Base-by-base conservation (phyloP, 2,888 invertebrate genomes). In the Parapristionchus giblindavisi region DNA sequence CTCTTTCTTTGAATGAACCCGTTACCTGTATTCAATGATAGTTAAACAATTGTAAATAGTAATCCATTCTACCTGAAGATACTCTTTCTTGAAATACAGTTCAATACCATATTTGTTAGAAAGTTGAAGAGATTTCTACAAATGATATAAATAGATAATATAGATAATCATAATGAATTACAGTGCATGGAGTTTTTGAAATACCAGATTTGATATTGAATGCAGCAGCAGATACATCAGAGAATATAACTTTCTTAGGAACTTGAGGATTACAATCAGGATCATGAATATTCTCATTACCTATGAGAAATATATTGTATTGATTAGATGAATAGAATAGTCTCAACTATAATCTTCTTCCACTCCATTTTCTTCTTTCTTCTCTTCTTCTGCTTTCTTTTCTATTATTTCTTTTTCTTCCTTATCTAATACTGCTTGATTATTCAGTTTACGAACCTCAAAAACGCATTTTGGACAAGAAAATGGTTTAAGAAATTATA, bases 1-100 rank as follows among this genome's bases (percentile, higher is more conserved):
- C 96, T 78, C 96, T 91, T 88, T 97, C 96, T 89, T 96, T 96
- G 88, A 96, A 96, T 89, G 95, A 96, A 88, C 96, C 96, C n/a
- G 96, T 97, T 80, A 92, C 92, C 72, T 70, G 24, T n/a, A 32
- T 29, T 6, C 5, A 32, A 5, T 11, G n/a, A 2, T 66, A 1
- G 17, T 14, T 27, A n/a, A 54, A 38, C 3, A 29, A 34, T 14
- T 51, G n/a, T 21, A 4, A 8, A 24, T 34, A 51, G 4, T 66
- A 6, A 17, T 21, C 32, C n/a, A 1, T 32, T 36, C 56, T 11
- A 70, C 70, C 89, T 96, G 96, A 21, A 95, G 91, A 88, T 94
- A 96, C 89, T 97, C 96, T 88, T 95, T 95, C 90, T 96, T 97
- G 84, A 96, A 91, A 89, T 92, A 96, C 80, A 97, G 91, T 43